Evolutionary conservation across 2,113 vertebrate species (phyloP).

Genomic region (Microcebus jonahi): DNA sequence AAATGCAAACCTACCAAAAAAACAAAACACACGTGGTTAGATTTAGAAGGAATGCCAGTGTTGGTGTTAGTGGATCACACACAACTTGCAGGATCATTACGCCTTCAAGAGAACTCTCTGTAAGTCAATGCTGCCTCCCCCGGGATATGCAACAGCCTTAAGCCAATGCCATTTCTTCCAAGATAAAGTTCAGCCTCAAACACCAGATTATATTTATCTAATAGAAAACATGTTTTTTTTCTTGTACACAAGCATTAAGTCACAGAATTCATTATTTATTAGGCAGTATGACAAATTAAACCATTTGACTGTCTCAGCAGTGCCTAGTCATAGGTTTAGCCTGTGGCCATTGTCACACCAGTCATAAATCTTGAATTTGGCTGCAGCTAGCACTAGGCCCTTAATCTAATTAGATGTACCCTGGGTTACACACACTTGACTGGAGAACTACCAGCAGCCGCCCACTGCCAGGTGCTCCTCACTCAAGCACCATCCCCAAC

Average conservation of each 20-base stretch:
- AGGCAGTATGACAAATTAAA: background rate
- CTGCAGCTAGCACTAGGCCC: background rate
- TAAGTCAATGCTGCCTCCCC: background rate
- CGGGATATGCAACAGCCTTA: background rate
- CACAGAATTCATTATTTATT: background rate
- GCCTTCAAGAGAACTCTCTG: background rate
- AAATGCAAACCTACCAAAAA: background rate
- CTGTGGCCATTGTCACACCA: background rate
- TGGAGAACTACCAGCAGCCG: background rate
- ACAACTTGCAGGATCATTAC: rapidly evolving
- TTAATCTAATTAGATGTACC: conserved; percentile 4
- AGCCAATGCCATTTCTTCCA: background rate
- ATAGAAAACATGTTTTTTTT: background rate
- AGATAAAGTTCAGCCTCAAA: background rate
- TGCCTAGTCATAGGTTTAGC: background rate
- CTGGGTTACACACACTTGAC: background rate
- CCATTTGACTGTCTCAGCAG: background rate
- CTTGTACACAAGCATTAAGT: background rate
- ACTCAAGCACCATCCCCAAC: background rate
- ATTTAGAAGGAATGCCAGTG: background rate
- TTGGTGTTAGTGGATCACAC: background rate
- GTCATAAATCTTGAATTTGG: background rate
- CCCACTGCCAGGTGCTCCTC: background rate
- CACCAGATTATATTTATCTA: background rate
- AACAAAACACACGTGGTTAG: background rate